These are phyloP conservation scores for Limenitis camilla DNA, from an alignment of 2,888 invertebrate genomes.

Conservation along the genomic window DNA sequence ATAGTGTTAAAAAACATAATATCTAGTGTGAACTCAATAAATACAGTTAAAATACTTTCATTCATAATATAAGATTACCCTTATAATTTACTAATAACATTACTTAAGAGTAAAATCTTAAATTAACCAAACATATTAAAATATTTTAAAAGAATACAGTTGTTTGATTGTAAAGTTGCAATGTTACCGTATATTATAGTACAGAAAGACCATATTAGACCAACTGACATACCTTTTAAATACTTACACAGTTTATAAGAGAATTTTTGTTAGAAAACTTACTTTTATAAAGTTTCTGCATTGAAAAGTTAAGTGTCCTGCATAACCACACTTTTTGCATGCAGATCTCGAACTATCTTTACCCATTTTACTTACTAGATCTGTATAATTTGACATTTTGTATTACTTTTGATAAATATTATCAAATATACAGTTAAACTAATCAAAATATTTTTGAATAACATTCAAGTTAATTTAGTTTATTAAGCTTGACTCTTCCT, in stretches of 20 bases:
- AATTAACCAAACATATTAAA: too few species aligned
- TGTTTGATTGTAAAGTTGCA: too few species aligned
- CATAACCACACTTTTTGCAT: constrained; percentile 96
- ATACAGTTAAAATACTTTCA: too few species aligned
- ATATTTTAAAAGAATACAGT: too few species aligned
- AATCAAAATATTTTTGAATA: constrained; percentile 28
- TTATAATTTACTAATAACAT: too few species aligned
- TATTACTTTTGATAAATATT: constrained; percentile 14
- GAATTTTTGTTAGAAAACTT: constrained; percentile 30
- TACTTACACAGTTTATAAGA: too few species aligned
- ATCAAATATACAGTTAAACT: constrained; percentile 10
- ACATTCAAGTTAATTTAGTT: background rate
- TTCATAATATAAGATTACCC: too few species aligned
- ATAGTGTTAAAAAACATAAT: too few species aligned
- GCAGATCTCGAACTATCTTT: constrained; percentile 87
- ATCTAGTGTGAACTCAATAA: too few species aligned
- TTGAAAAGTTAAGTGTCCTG: constrained; percentile 96
- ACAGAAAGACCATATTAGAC: too few species aligned
- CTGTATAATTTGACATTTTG: constrained; percentile 55
- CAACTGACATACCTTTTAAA: background rate
- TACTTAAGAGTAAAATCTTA: too few species aligned
- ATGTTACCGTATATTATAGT: too few species aligned
- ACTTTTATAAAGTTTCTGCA: constrained; percentile 95
- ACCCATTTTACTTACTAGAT: constrained; percentile 68
- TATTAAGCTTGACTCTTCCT: background rate